Base-by-base conservation (phyloP, 2,113 vertebrate species). In the Coptodon rendalli region DNA sequence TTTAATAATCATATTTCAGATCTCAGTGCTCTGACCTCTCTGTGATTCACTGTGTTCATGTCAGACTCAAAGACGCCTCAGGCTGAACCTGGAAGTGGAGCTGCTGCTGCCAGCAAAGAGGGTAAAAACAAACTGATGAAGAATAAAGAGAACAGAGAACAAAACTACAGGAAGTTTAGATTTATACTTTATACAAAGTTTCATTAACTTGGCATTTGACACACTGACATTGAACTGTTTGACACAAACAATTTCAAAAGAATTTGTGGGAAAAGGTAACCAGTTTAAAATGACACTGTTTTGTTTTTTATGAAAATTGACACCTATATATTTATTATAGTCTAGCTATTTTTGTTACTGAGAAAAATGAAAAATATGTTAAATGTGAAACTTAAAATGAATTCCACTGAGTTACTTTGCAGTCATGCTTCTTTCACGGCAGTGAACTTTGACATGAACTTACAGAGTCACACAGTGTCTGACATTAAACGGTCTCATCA, bases 201-300 rank as follows among this genome's bases (percentile, higher is more conserved):
- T 6, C 34, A 7, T 22, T 8, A 5, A 66, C 19, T 22, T 66
- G 61, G 61, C 34, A 36, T n/a, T 63, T 36, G 59, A 63, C 0
- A 63, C 16, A 5, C 0, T 19, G 9, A 63, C 59, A 63, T 2
- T 12, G 0, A n/a, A 36, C 12, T n/a, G 0, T 36, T 12, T 63
- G 61, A 12, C 61, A 11, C 14, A 36, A 63, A 7, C 0, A 0
- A 12, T 66, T 66, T 66, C 2, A 66, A 12, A 66, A 0, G 1
- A 38, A 66, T 38, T 66, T 66, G 61, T 66, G 0, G 6, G 31
- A 66, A 66, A 66, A 66, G 7, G 31, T 0, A 38, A 66, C 61
- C 61, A 66, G 31, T 66, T 36, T 34, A 66, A 66, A 66, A 66
- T 12, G 6, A 0, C 2, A 2, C 59, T 36, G 31, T 66, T 66